Base-by-base conservation (phyloP, 2,113 vertebrate genomes). In the Numenius arquata region DNA sequence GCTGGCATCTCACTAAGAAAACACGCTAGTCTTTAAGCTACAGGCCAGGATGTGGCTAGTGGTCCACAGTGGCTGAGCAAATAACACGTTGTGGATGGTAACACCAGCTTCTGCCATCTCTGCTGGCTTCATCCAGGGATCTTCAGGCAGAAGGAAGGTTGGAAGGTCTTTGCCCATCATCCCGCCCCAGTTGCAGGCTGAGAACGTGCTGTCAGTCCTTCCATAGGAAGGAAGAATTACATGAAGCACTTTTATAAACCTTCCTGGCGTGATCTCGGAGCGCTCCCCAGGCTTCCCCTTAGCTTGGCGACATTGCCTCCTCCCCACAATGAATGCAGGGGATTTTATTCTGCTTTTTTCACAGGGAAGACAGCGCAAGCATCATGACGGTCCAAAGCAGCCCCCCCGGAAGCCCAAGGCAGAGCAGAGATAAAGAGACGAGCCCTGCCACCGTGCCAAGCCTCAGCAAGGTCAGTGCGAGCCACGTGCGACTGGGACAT, bases 61-160 rank as follows among this genome's bases (percentile, higher is more conserved):
- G 53, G 47, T 94, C 91, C 93, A 65, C 23, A 68, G 77, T 32
- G 66, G 87, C 81, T 78, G 62, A 92, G 73, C 43, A 85, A 95
- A 67, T 77, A 89, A 78, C 52, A 87, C 1, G 2, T 4, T 81
- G 83, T 30, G 43, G 77, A 92, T 30, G 63, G 53, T 36, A 81
- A 82, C 73, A 87, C 36, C 61, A 79, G 70, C 36, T 81, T 85
- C 73, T 91, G 68, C 70, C 62, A 45, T 5, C 66, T 48, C 85
- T 53, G 30, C 18, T 75, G 30, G 84, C 85, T 41, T 85, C 74
- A 79, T 62, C 45, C 77, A 68, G 43, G 58, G 47, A 75, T 70
- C 45, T 78, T 15, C 71, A 89, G 70, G 80, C 87, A 79, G 66
- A 87, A 87, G 8, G 34, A 91, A 73, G 36, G 74, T 40, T 7